These are phyloP conservation scores for Perodicticus potto DNA, from an alignment of 2,797 vertebrate genomes.

Conservation along the genomic window DNA sequence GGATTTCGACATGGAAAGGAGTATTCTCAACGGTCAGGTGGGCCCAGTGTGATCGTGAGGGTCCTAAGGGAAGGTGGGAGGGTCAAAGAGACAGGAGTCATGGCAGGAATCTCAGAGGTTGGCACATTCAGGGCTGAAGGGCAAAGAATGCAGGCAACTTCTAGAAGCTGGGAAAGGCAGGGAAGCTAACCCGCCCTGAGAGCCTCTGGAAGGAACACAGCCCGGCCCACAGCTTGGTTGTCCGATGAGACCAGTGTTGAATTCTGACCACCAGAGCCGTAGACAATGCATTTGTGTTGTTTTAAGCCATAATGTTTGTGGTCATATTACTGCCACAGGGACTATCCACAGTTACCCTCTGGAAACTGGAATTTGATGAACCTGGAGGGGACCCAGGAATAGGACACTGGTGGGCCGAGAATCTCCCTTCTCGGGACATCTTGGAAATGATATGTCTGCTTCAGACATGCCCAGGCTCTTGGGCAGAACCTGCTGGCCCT, in stretches of 20 bases:
- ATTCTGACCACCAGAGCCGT: too few relatives aligned
- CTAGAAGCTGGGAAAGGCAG: neutral
- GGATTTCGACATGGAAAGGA: neutral
- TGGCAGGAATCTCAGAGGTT: neutral
- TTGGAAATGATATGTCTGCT: neutral
- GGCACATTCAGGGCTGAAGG: neutral
- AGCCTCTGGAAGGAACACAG: neutral
- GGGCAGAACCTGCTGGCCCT: neutral
- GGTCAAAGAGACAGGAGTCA: neutral
- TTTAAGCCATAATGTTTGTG: neutral
- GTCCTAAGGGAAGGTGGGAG: neutral
- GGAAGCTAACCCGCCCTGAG: rapidly evolving
- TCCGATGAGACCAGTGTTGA: neutral
- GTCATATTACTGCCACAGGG: neutral
- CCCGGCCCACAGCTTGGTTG: too few relatives aligned
- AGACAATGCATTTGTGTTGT: neutral
- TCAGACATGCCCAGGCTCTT: too few relatives aligned
- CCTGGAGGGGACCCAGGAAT: neutral
- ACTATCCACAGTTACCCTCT: neutral
- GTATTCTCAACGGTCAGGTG: rapidly evolving
- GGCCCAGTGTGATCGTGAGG: neutral
- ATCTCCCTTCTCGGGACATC: neutral
- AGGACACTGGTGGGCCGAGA: neutral
- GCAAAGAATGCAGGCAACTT: neutral
- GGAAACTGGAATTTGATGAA: neutral